phyloP scores from a whole-genome alignment of 2,888 invertebrate genomes.

The Frankliniella fusca region DNA sequence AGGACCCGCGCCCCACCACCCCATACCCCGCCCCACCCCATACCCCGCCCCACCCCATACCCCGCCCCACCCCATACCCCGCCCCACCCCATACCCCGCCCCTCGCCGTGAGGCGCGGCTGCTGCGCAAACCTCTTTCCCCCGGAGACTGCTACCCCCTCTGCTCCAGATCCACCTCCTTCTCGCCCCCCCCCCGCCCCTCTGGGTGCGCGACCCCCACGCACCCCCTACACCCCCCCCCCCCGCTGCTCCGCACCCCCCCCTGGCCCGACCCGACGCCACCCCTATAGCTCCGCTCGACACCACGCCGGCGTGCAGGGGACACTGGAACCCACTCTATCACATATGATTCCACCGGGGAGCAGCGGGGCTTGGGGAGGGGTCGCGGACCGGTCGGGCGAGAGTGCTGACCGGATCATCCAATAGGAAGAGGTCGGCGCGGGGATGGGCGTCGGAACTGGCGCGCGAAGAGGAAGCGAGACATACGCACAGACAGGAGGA shows the following conservation, averaged over 20 bases:
- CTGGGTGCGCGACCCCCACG: too few relatives aligned
- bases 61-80: neutral
- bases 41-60: neutral
- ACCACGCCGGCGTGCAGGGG: neutral
- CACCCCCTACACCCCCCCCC: too few relatives aligned
- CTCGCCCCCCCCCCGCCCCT: neutral
- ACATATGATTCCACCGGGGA: neutral
- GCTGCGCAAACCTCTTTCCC: too few relatives aligned
- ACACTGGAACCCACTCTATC: constrained; percentile 16
- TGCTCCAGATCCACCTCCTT: neutral
- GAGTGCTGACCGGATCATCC: constrained; percentile 21
- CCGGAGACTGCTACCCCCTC: too few relatives aligned
- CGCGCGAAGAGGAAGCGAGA: neutral
- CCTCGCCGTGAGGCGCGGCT: too few relatives aligned
- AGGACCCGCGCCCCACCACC: neutral
- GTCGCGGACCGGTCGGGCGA: too few relatives aligned
- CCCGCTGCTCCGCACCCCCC: neutral
- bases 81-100: too few relatives aligned
- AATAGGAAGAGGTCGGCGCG: neutral
- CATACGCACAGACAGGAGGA: neutral
- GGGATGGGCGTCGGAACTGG: neutral
- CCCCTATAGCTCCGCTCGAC: too few relatives aligned
- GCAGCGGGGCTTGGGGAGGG: too few relatives aligned
- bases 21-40: neutral
- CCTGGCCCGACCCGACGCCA: too few relatives aligned